Evolutionary conservation across 2,888 invertebrate species (phyloP), one percentile per base, ranked within the genome.

Genomic region (Galeruca laticollis): DNA sequence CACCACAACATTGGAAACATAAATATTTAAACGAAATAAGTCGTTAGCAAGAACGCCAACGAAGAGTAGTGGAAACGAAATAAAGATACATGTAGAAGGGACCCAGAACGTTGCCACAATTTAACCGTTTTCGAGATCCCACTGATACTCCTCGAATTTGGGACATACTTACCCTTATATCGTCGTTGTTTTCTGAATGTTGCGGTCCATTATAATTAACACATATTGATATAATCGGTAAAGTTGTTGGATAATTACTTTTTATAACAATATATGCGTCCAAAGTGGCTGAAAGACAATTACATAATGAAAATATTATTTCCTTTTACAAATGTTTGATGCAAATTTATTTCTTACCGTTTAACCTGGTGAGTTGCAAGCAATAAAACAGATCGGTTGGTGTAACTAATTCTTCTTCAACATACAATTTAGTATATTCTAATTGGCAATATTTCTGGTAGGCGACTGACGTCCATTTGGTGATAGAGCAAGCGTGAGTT

Each of bases 221-320:
- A 40, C 89, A 90, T 62, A 97, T 83, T 13, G 91, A 89, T 87
- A 96, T 95, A 64, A 96, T 86, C 0, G 97, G 95, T 0, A 92
- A 88, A 60, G 89, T 89, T 68, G 88, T 87, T 0, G 97, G 97
- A 84, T 96, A 97, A 82, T 95, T 92, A 77, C 94, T 92, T 74
- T 93, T 92, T 26, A 97, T 89, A 20, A 92, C 91, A 72, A 97
- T 90, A 51, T 92, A 89, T 13, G 94, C 93, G 26, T 92, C 89
- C 77, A 97, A 85, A 83, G 92, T 92, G 10, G 94, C 96, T 88
- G 81, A 20, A 86, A 57, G 3, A 26, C n/a, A n/a, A n/a, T n/a
- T n/a, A n/a, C n/a, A n/a, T n/a, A n/a, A n/a, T n/a, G n/a, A n/a
- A n/a, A n/a, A n/a, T n/a, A n/a, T n/a, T n/a, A n/a, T n/a, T n/a